Conservation (phyloP, 2,113 vertebrate species). For the Ondatra zibethicus region DNA sequence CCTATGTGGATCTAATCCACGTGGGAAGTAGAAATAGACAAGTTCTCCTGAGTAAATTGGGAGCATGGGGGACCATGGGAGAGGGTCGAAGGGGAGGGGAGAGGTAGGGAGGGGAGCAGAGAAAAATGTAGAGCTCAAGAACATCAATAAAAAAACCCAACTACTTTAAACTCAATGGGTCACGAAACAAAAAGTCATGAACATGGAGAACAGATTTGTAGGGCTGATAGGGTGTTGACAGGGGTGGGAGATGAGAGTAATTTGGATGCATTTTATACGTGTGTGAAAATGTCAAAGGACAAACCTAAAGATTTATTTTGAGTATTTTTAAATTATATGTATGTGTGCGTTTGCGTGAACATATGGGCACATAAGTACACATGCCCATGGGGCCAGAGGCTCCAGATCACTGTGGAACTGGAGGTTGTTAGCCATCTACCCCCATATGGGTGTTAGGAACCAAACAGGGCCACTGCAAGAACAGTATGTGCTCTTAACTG, state of each 20-base stretch:
- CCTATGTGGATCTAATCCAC: too few species aligned
- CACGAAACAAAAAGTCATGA: neutral
- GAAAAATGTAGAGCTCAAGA: too few species aligned
- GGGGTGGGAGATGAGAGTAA: too few species aligned
- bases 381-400: too few species aligned
- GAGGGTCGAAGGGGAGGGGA: too few species aligned
- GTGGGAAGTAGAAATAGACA: too few species aligned
- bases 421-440: neutral
- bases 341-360: neutral
- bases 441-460: neutral
- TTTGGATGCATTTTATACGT: neutral
- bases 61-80: too few species aligned
- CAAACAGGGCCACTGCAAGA: neutral
- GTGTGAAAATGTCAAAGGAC: neutral
- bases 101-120: too few species aligned
- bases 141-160: too few species aligned
- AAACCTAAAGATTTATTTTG: neutral
- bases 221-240: neutral
- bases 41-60: too few species aligned
- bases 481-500: neutral
- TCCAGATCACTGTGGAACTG: neutral
- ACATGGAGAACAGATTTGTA: neutral
- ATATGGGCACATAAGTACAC: neutral
- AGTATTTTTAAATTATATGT: too few species aligned
- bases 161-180: neutral